These are phyloP conservation scores for Salminus brasiliensis DNA, from an alignment of 2,113 vertebrate species.

Conservation along the genomic window DNA sequence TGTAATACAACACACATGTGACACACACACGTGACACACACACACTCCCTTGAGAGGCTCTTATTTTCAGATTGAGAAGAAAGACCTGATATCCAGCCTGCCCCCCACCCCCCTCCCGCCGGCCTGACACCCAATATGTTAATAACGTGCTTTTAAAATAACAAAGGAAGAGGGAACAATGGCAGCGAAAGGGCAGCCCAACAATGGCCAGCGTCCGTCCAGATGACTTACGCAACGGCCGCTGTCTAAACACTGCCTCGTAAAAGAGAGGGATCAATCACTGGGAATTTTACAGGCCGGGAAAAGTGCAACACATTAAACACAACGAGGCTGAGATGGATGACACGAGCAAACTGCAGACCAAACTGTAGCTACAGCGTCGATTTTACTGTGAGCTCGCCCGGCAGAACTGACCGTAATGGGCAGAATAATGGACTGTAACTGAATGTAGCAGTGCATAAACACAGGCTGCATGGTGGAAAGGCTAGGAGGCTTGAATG, in stretches of 20 bases:
- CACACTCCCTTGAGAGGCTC: slow-evolving; percentile 11
- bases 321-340: neutral
- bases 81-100: slow-evolving; percentile 10
- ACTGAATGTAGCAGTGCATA: too few species aligned
- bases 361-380: neutral
- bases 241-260: neutral
- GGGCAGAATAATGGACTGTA: too few species aligned
- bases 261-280: slow-evolving; percentile 10
- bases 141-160: slow-evolving; percentile 47
- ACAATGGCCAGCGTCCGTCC: slow-evolving; percentile 13
- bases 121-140: slow-evolving; percentile 51
- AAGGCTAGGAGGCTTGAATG: too few species aligned
- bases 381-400: slow-evolving; percentile 19
- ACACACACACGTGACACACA: neutral
- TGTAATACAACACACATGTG: neutral
- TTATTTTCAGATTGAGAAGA: slow-evolving; percentile 29
- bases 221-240: slow-evolving; percentile 7
- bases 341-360: neutral
- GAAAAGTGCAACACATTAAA: neutral
- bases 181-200: slow-evolving; percentile 33
- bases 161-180: slow-evolving; percentile 52
- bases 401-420: too few species aligned
- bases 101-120: neutral
- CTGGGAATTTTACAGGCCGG: neutral
- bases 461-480: too few species aligned